Conservation (phyloP, 2,113 vertebrate genomes). For the Arvicanthis niloticus region DNA sequence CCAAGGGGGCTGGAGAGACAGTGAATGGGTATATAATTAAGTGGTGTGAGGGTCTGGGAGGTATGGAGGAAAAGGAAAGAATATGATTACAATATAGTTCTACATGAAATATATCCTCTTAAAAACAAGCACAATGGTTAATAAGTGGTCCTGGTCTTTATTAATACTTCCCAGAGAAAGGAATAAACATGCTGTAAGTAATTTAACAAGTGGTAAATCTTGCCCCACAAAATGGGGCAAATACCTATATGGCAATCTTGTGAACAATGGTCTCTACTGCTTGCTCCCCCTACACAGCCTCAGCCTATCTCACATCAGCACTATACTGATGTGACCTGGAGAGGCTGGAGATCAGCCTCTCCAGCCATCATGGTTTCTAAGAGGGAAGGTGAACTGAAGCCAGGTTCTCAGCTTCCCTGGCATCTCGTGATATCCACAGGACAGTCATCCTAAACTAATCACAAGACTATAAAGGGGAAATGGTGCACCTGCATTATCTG, state of each 20-base stretch:
- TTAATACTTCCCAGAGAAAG: not conserved
- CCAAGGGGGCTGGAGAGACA: not conserved
- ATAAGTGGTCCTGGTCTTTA: not conserved
- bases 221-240: not conserved
- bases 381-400: not conserved
- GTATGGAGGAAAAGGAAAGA: not conserved
- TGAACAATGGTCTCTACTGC: not conserved
- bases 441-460: not conserved
- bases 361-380: not conserved
- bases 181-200: not conserved
- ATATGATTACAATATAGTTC: not conserved
- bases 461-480: not conserved
- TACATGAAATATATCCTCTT: not conserved
- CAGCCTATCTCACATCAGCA: not conserved
- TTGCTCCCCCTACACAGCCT: fast-evolving
- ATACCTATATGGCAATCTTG: fast-evolving
- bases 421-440: not conserved
- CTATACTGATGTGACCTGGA: no score
- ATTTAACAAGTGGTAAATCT: not conserved
- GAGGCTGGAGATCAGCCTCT: fast-evolving
- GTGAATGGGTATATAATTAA: not conserved
- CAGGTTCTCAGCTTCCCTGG: no score
- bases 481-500: not conserved
- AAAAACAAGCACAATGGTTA: not conserved
- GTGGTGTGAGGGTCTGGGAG: no score